Evolutionary conservation across 2,113 vertebrate species (phyloP).

Genomic region (Raphicerus campestris): DNA sequence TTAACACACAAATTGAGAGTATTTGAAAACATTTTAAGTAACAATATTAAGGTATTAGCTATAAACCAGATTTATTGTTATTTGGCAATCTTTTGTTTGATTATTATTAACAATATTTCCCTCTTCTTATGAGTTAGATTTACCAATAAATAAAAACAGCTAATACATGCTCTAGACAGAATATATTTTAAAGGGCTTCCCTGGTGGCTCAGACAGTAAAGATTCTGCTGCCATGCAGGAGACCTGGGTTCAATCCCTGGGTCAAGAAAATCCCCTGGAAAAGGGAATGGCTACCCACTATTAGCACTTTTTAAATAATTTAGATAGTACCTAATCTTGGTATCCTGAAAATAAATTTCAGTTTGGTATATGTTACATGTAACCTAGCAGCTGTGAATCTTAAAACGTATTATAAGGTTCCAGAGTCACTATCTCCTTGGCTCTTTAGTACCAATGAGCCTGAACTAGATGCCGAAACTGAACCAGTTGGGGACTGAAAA

Average conservation of each 20-base stretch:
- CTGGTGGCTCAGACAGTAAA: not conserved
- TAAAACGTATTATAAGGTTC: not conserved
- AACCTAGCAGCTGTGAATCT: not conserved
- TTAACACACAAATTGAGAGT: not conserved
- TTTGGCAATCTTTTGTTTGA: constrained; percentile 22
- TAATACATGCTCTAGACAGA: not conserved
- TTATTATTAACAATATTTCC: constrained; percentile 13
- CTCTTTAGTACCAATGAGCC: not conserved
- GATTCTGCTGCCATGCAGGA: not conserved
- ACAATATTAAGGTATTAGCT: not conserved
- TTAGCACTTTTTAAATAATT: not conserved
- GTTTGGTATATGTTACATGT: not conserved
- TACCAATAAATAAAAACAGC: not conserved
- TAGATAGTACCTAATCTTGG: not conserved
- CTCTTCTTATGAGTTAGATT: constrained; percentile 52
- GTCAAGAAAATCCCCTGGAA: not conserved
- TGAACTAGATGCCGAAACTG: not conserved
- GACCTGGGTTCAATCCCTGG: not conserved
- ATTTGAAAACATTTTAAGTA: not conserved
- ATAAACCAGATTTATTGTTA: constrained; percentile 28
- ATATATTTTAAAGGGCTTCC: not conserved
- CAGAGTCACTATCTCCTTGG: not conserved
- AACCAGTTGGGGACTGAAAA: not conserved
- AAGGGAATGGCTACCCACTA: not conserved
- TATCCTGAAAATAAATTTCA: not conserved